Evolutionary conservation across 2,888 invertebrate species (phyloP).

Genomic region (Mythimna loreyi): DNA sequence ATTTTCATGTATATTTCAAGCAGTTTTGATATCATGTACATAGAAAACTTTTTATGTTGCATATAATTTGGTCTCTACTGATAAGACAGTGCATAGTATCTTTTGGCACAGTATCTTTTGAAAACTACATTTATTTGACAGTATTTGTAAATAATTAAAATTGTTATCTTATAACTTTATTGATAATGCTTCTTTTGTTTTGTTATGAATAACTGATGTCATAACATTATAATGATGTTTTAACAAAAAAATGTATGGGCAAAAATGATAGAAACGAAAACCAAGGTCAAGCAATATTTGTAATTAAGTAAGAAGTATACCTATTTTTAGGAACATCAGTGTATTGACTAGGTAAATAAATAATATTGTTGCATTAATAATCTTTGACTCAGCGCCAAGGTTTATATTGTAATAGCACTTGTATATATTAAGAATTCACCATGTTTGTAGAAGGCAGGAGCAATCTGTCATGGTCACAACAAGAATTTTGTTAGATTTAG

Average conservation of each 20-base stretch:
- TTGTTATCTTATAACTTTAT: conserved; percentile 13
- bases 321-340: not conserved
- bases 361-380: not conserved
- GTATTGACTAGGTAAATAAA: not conserved
- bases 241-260: not conserved
- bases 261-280: not conserved
- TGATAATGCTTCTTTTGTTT: conserved; percentile 26
- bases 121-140: not conserved
- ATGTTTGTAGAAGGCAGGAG: too few relatives aligned
- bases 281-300: not conserved
- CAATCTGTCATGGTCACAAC: too few relatives aligned
- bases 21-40: too few relatives aligned
- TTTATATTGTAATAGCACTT: not conserved
- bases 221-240: conserved; percentile 1
- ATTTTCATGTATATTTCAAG: too few relatives aligned
- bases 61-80: too few relatives aligned
- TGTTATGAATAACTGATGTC: conserved; percentile 20
- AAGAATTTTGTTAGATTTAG: too few relatives aligned
- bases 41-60: too few relatives aligned
- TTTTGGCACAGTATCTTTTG: not conserved
- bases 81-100: too few relatives aligned
- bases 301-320: not conserved
- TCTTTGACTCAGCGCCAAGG: not conserved
- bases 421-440: too few relatives aligned
- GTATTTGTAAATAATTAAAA: not conserved